Percentiles rank a stretch among this genome's conserved stretches.
Conservation (phyloP, 2,888 invertebrate species). For the Pyrrhia umbra region DNA sequence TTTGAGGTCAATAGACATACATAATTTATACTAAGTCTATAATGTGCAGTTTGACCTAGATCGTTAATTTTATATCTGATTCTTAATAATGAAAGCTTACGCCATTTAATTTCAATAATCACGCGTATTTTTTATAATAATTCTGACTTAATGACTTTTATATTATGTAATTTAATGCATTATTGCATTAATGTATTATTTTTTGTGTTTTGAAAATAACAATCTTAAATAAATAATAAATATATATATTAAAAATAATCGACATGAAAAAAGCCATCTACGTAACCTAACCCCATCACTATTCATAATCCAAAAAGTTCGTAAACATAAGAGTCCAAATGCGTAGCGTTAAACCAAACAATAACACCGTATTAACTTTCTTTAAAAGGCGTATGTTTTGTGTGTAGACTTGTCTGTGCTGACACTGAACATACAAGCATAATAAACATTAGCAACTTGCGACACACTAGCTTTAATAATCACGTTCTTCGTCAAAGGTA, state of each 20-base stretch:
- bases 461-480: not conserved
- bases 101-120: conserved; percentile 44
- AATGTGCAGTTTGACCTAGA: conserved; percentile 46
- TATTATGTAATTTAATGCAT: not conserved
- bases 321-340: conserved; percentile 35
- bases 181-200: not conserved
- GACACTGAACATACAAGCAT: conserved; percentile 33
- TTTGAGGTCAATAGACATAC: conserved; percentile 36
- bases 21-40: conserved; percentile 44
- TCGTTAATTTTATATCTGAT: conserved; percentile 39
- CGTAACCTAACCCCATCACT: conserved; percentile 29
- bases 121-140: conserved; percentile 16
- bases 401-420: conserved; percentile 22
- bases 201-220: not conserved
- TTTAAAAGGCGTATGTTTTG: conserved; percentile 61
- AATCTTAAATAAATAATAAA: not conserved
- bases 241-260: conserved; percentile 10
- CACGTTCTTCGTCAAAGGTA: not conserved
- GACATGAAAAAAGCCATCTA: conserved; percentile 3
- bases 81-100: conserved; percentile 28
- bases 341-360: conserved; percentile 51
- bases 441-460: conserved; percentile 24
- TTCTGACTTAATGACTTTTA: not conserved
- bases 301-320: conserved; percentile 37
- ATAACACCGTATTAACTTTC: conserved; percentile 63